Conservation (phyloP, 2,888 invertebrate species). For the Conomelus anceps region DNA sequence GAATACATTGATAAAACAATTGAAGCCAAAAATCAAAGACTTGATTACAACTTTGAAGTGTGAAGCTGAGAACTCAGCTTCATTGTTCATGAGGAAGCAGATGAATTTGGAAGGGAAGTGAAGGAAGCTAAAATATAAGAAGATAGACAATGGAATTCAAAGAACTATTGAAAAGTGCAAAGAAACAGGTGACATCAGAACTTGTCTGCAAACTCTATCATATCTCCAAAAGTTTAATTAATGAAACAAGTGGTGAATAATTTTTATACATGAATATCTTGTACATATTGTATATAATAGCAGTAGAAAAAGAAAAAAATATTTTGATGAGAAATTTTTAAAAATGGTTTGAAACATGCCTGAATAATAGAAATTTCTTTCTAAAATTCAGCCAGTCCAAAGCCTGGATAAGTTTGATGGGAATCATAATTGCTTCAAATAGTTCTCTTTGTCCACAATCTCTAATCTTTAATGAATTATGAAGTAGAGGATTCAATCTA, state of each 20-base stretch:
- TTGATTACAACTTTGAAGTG: not conserved
- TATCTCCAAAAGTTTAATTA: constrained; percentile 5
- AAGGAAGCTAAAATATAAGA: not conserved
- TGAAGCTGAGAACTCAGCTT: not conserved
- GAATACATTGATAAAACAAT: not conserved
- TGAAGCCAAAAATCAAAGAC: not conserved
- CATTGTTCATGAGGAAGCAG: not conserved
- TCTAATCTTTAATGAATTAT: no score
- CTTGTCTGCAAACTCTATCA: not conserved
- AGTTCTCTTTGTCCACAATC: no score
- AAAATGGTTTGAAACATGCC: no score
- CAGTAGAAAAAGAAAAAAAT: no score
- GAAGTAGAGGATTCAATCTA: no score
- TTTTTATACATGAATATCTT: no score
- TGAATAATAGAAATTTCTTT: no score
- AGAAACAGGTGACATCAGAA: not conserved
- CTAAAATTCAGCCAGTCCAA: no score
- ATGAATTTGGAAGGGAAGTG: not conserved
- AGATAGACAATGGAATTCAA: not conserved
- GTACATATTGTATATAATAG: no score
- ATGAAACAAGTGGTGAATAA: not conserved
- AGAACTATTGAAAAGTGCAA: not conserved
- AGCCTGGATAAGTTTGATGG: no score
- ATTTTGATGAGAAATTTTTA: no score
- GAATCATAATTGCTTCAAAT: no score